Conservation (phyloP, 2,797 vertebrate species). For the Cuniculus paca region DNA sequence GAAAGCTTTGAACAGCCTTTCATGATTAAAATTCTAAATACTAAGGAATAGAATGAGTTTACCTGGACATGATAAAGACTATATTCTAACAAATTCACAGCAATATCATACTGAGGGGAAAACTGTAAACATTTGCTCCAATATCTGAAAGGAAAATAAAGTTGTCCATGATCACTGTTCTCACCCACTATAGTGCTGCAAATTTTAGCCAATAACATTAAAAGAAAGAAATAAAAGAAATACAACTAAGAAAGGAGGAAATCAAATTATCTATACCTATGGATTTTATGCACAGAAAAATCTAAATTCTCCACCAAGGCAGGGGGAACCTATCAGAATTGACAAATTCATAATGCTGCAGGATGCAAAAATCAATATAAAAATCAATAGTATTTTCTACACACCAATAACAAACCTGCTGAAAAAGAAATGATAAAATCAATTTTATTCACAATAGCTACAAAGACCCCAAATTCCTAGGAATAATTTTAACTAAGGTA, state of each 20-base stretch:
- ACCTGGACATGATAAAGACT: neutral
- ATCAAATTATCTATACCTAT: neutral
- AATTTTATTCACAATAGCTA: neutral
- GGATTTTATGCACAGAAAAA: neutral
- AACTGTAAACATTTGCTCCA: neutral
- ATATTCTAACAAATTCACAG: neutral
- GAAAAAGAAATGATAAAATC: neutral
- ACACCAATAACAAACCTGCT: neutral
- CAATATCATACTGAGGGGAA: neutral
- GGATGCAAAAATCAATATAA: neutral
- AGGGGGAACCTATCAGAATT: neutral
- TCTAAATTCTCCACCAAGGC: neutral
- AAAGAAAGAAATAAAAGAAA: neutral
- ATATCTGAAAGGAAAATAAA: neutral
- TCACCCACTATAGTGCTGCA: neutral
- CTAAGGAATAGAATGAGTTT: neutral
- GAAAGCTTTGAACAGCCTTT: neutral
- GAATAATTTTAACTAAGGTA: neutral
- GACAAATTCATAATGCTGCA: neutral
- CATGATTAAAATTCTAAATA: neutral
- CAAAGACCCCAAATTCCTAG: neutral
- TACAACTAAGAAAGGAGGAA: neutral
- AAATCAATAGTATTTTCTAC: neutral
- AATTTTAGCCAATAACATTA: neutral
- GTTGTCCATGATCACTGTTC: neutral